phyloP scores from a whole-genome alignment of 2,888 invertebrate species.

The Lepidocyrtoides sp. region DNA sequence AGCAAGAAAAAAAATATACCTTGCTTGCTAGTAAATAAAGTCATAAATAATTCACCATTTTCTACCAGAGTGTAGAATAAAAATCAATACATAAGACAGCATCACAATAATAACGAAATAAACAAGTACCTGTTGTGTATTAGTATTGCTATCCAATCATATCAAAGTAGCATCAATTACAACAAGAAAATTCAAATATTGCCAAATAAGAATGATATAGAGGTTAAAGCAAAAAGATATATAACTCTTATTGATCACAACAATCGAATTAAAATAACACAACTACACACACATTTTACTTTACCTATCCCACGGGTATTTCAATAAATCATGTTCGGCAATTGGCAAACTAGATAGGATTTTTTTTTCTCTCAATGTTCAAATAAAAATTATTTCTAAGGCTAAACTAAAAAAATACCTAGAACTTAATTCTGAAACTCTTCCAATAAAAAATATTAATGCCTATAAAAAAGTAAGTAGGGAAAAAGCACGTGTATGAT shows the following conservation, averaged over 20 bases:
- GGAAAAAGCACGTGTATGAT: conserved; percentile 11
- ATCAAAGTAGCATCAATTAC: too few relatives aligned
- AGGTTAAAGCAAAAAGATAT: neutral
- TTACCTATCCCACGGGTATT: too few relatives aligned
- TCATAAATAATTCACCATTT: neutral
- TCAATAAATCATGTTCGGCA: too few relatives aligned
- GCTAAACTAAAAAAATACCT: too few relatives aligned
- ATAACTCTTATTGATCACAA: neutral
- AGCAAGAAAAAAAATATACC: neutral
- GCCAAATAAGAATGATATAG: neutral
- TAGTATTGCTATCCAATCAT: neutral
- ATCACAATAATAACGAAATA: neutral
- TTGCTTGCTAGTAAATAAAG: neutral
- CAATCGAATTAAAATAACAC: neutral
- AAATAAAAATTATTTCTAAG: too few relatives aligned
- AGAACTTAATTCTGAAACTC: neutral
- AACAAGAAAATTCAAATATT: neutral
- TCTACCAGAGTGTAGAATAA: neutral
- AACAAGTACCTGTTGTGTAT: neutral
- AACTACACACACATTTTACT: too few relatives aligned
- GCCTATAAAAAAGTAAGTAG: neutral
- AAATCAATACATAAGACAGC: too few relatives aligned
- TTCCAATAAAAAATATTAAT: conserved; percentile 3
- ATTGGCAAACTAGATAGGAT: too few relatives aligned
- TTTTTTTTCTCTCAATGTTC: too few relatives aligned